A percentile compares a stretch with the other conserved stretches of the same genome.
Evolutionary conservation across 1,140 invertebrate genomes (phyloP).

Genomic region (Polyergus mexicanus): DNA sequence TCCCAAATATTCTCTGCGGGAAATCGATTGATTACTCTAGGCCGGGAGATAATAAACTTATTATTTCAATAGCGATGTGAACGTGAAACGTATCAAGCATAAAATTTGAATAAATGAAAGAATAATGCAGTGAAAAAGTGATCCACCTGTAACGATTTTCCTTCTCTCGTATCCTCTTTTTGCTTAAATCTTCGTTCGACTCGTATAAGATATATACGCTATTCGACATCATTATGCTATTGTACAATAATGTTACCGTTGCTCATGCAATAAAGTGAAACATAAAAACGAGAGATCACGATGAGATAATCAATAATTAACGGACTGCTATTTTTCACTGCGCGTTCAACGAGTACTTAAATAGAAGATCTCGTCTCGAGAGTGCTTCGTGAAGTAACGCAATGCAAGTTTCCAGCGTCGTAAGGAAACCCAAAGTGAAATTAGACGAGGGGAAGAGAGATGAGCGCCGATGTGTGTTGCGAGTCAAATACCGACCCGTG

Average conservation of each 20-base stretch:
- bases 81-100: constrained; percentile 30
- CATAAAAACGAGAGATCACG: not conserved
- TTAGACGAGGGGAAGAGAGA: not conserved
- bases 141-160: not conserved
- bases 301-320: constrained; percentile 6
- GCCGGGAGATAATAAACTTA: constrained; percentile 46
- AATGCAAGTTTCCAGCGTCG: constrained; percentile 15
- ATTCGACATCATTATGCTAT: constrained; percentile 3
- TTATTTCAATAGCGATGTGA: constrained; percentile 28
- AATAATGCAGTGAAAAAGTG: constrained; percentile 26
- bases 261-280: not conserved
- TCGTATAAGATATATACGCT: not conserved
- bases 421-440: constrained; percentile 41
- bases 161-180: not conserved
- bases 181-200: constrained; percentile 14
- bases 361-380: not conserved
- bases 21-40: constrained; percentile 18
- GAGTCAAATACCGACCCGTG: not conserved
- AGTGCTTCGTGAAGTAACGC: not conserved
- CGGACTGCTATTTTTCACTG: not conserved
- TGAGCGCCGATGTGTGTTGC: not conserved
- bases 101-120: constrained; percentile 64
- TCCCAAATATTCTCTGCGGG: constrained; percentile 2
- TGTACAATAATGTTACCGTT: not conserved
- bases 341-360: not conserved